Base-by-base conservation (phyloP, 35 echinoderm and acorn worm genomes). In the Chiridota heheva region DNA sequence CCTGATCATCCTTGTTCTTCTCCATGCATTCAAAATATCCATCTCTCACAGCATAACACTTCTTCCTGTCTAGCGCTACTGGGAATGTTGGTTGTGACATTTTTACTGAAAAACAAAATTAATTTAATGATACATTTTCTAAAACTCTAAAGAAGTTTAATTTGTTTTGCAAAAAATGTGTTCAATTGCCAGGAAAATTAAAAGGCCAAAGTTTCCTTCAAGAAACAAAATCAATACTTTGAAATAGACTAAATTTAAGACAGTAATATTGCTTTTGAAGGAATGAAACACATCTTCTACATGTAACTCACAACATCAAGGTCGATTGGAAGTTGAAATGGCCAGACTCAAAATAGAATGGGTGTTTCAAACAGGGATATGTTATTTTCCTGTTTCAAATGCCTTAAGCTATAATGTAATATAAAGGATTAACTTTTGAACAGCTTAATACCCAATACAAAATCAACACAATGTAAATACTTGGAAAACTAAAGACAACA, bases 21-120 rank as follows among this genome's bases (percentile, higher is more conserved):
- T 61, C 45, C 1, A 87, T 37, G 75, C 85, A 87, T 40, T 87
- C 64, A 78, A 87, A 87, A 37, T 70, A 80, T 30, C 47, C 58
- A 69, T 87, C 85, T 44, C 85, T 87, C 10, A 76, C 73, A 46
- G 27, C 72, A 62, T 76, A 87, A 64, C 85, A 87, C 20, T 31
- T 27, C 25, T 79, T 81, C 35, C 85, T 60, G 74, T 42, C 40
- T 41, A 64, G 58, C 10, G 83, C 83, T 76, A 76, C 56, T 63
- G 71, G 83, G 42, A 86, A 86, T 24, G 83, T 42, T 0, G 70
- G 83, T 43, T 86, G 74, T 41, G 38, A 41, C 39, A 42, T 20
- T 30, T 26, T 31, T 8, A 8, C 17, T 20, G n/a, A 70, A 17
- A 16, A 41, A 70, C 39, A 36, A 36, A 36, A 42, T 36, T 41